Evolutionary conservation across 2,797 vertebrate genomes (phyloP), one percentile per base, ranked within the genome.

Genomic region (Decapterus maruadsi): DNA sequence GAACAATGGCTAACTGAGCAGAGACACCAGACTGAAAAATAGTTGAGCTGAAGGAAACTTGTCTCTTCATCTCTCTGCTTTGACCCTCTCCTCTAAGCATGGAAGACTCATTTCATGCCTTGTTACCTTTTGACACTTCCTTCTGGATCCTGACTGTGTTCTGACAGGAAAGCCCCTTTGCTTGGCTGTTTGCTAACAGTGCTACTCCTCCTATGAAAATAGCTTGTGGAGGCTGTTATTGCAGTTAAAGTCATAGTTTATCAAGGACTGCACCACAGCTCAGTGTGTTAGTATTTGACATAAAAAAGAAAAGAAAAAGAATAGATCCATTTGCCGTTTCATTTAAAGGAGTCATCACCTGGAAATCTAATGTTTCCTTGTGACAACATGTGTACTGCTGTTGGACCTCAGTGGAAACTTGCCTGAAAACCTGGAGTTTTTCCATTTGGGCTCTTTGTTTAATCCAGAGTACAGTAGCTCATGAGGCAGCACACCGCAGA

Each of bases 101-200:
- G 46, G 56, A 65, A 9, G 36, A 51, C 46, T 75, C 46, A 63
- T 63, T 72, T 72, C 68, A 68, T 54, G 55, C 22, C 40, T 70
- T 43, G 74, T 71, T 70, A 42, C 20, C 29, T 22, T 31, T 10
- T 42, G 42, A 8, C 66, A 46, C 51, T 36, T 36, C 8, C 34
- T 36, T 36, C 8, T 71, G 66, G 54, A 65, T 60, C 57, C 59
- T 0, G 7, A 58, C 43, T 59, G 45, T 68, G 60, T 75, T 83
- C 63, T 67, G 48, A 80, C 59, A 78, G 72, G 65, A 61, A 51
- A 76, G 48, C 53, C 66, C 60, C 54, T 59, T 43, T 83, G 31
- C 13, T 31, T 59, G 72, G 75, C 70, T 82, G 79, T 77, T 68
- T 51, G 63, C 71, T 74, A 72, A 80, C n/a, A 68, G 22, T 11